Evolutionary conservation across 1,140 invertebrate species (phyloP).

Genomic region (Drosophila tristis): DNA sequence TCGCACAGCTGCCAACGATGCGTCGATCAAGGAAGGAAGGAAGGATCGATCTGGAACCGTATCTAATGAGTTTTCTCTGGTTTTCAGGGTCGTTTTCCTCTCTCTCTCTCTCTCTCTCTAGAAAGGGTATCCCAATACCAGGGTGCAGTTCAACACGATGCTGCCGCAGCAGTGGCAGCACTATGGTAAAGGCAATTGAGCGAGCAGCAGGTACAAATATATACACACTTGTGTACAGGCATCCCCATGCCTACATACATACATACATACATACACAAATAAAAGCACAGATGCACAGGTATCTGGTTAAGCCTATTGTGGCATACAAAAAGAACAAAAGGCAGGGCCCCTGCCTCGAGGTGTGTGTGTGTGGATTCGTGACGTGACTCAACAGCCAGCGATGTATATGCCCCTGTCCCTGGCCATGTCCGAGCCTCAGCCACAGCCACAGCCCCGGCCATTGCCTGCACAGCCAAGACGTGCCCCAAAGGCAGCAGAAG

Average conservation of each 20-base stretch:
- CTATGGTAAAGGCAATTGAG: constrained; percentile 56
- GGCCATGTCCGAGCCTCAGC: too few relatives aligned
- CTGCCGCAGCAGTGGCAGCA: constrained; percentile 5
- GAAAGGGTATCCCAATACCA: too few relatives aligned
- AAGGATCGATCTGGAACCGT: too few relatives aligned
- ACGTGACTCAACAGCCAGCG: constrained; percentile 61
- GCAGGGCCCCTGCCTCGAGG: constrained; percentile 27
- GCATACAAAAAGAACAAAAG: constrained; percentile 74
- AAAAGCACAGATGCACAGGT: constrained; percentile 16
- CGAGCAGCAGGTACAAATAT: constrained; percentile 40
- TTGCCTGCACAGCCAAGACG: too few relatives aligned
- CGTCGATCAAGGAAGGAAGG: too few relatives aligned
- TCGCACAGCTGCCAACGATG: too few relatives aligned
- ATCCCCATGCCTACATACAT: background rate
- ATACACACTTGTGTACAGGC: constrained; percentile 16
- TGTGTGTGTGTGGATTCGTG: constrained; percentile 21
- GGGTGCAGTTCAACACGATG: background rate
- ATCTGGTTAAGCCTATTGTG: constrained; percentile 64
- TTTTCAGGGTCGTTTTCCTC: too few relatives aligned
- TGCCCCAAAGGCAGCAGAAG: too few relatives aligned
- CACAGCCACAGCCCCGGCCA: too few relatives aligned
- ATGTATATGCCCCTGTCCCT: constrained; percentile 27
- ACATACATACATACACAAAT: constrained; percentile 10
- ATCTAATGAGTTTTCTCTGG: too few relatives aligned
- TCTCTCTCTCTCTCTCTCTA: too few relatives aligned